Evolutionary conservation across 2,888 invertebrate species (phyloP), one percentile per base, ranked within the genome.

Genomic region (Teleogryllus oceanicus): DNA sequence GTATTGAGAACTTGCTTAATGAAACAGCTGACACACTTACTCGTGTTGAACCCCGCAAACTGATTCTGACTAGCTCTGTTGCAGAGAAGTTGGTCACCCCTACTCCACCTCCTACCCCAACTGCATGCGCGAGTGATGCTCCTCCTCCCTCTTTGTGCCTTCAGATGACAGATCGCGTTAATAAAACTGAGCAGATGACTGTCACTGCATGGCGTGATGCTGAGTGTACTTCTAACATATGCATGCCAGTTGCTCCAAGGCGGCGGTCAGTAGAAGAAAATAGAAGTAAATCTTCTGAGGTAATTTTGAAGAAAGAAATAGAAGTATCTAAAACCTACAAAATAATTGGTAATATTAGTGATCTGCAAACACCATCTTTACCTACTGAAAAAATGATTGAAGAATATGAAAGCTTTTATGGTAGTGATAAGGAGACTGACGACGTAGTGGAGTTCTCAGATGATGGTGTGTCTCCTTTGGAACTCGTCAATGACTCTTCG

Each of bases 381-480:
- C 77, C 49, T 16, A 80, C 62, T 81, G 78, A 24, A 50, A 76
- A 75, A n/a, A 84, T 85, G 10, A 82, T 84, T 74, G 86, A 87
- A 80, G 89, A 89, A 81, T 88, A 89, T 82, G 89, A 91, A 84
- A 91, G 91, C 85, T 91, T 91, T 85, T 90, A 90, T 85, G 89
- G 89, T 80, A 89, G 89, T 81, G 91, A 91, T 84, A 91, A 90
- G 85, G 91, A 91, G 84, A 89, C 89, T 78, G 91, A 91, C 83
- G 91, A 91, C 83, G 87, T 88, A 79, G 85, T 91, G 82, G 89
- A 89, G 83, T 91, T 91, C 86, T 91, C 91, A 80, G 91, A 90
- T 83, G 91, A 91, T 84, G 90, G 90, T 81, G 90, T 90, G 83
- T 88, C 89, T 81, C 87, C 87, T 77, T 85, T 85, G 81, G 81